Conservation (phyloP, 1,140 invertebrate genomes). For the Semibalanus balanoides region DNA sequence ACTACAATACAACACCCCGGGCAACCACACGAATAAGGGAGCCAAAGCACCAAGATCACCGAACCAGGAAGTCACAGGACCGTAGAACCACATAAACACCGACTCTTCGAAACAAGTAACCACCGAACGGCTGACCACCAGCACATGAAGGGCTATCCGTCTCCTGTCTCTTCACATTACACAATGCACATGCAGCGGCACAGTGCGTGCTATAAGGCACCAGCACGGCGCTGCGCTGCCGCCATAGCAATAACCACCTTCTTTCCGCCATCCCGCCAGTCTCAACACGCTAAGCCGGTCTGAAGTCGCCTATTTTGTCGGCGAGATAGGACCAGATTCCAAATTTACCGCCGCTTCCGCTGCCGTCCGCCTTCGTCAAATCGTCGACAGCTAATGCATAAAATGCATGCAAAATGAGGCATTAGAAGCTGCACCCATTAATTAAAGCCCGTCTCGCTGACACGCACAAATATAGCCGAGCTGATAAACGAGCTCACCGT, state of each 20-base stretch:
- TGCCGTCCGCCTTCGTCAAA: not conserved
- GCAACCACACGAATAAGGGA: no score
- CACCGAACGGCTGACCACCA: no score
- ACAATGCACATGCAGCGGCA: no score
- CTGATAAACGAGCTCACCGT: not conserved
- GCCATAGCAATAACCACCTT: not conserved
- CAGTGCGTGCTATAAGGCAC: no score
- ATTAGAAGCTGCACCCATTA: not conserved
- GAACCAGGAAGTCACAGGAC: no score
- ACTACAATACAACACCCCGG: no score
- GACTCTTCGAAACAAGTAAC: no score
- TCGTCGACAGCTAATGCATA: not conserved
- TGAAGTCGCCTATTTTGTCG: not conserved
- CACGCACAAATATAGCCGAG: slow-evolving; percentile 1
- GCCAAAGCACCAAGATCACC: no score
- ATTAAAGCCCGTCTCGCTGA: not conserved
- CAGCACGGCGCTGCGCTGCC: no score
- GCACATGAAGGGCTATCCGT: no score
- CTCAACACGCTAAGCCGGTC: not conserved
- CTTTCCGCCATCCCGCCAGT: not conserved
- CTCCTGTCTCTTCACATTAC: no score
- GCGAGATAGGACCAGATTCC: not conserved
- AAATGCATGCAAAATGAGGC: slow-evolving; percentile 2
- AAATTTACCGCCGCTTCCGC: not conserved
- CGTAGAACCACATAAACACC: no score